Percentiles rank a stretch among this genome's conserved stretches.
Evolutionary conservation across 2,797 vertebrate species (phyloP).

Genomic region (Hapalemur alaotrensis): DNA sequence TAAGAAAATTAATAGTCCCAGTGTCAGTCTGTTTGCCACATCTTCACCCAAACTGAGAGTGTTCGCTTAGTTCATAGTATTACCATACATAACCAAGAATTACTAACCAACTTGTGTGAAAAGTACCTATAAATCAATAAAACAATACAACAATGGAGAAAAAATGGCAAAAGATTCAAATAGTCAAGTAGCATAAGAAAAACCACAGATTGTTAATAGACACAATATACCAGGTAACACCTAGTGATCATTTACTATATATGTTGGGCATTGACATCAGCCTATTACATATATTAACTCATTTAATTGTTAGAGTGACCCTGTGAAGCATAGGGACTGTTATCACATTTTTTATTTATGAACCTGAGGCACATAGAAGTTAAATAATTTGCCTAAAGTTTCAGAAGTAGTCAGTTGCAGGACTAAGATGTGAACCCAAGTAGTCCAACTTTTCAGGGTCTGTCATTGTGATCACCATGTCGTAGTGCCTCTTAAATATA

Average conservation of each 20-base stretch:
- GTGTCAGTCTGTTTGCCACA: not conserved
- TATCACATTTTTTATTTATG: not conserved
- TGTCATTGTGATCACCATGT: not conserved
- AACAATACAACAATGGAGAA: not conserved
- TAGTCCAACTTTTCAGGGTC: not conserved
- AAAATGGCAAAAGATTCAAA: constrained; percentile 6
- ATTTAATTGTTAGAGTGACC: not conserved
- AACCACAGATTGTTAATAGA: not conserved
- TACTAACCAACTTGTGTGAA: not conserved
- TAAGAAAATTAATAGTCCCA: not conserved
- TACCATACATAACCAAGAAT: not conserved
- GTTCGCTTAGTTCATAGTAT: not conserved
- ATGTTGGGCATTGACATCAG: not conserved
- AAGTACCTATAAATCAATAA: not conserved
- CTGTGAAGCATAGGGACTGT: not conserved
- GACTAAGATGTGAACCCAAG: not conserved
- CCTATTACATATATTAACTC: not conserved
- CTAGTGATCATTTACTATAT: not conserved
- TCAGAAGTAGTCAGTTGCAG: not conserved
- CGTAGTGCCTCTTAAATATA: not conserved
- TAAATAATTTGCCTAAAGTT: not conserved
- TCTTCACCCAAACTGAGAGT: not conserved
- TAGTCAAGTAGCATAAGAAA: not conserved
- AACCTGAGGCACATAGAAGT: not conserved
- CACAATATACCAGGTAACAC: not conserved